phyloP scores from a whole-genome alignment of 2,113 vertebrate genomes.

The Seriola quinqueradiata region DNA sequence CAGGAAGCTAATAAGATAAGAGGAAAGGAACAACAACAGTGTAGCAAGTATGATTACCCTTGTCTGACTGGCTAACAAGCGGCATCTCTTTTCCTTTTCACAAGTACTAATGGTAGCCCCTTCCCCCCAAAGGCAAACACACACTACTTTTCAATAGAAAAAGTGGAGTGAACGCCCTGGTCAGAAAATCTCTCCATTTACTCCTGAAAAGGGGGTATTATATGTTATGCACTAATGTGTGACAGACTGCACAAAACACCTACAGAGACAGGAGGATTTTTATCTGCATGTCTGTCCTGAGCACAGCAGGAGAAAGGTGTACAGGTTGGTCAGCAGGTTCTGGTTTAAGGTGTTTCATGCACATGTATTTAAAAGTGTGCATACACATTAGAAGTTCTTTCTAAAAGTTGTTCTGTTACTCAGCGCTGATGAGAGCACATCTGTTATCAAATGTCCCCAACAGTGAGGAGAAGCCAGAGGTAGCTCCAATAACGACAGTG shows the following conservation, averaged over 20 bases:
- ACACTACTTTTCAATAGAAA: constrained; percentile 40
- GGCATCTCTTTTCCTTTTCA: constrained; percentile 66
- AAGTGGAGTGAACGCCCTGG: constrained; percentile 16
- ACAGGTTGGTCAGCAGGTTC: constrained; percentile 48
- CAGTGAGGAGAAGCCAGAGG: constrained; percentile 11
- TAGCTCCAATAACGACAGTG: constrained; percentile 26
- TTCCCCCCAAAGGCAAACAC: constrained; percentile 45
- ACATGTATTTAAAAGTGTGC: constrained; percentile 7
- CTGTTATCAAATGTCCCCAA: constrained; percentile 46
- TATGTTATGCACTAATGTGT: constrained; percentile 44
- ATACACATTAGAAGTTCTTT: background rate
- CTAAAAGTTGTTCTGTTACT: constrained; percentile 16
- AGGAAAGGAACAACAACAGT: constrained; percentile 67
- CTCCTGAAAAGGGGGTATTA: constrained; percentile 39
- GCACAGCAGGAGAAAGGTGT: constrained; percentile 13
- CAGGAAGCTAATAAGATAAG: constrained; percentile 74
- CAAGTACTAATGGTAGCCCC: constrained; percentile 65
- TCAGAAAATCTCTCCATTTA: constrained; percentile 64
- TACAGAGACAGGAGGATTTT: constrained; percentile 42
- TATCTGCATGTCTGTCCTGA: constrained; percentile 4
- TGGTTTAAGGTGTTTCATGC: background rate
- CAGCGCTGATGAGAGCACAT: constrained; percentile 45
- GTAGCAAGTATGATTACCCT: constrained; percentile 64
- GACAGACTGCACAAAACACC: constrained; percentile 31
- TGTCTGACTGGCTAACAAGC: constrained; percentile 72